Evolutionary conservation across 2,113 vertebrate genomes (phyloP).

Genomic region (Ursus arctos): DNA sequence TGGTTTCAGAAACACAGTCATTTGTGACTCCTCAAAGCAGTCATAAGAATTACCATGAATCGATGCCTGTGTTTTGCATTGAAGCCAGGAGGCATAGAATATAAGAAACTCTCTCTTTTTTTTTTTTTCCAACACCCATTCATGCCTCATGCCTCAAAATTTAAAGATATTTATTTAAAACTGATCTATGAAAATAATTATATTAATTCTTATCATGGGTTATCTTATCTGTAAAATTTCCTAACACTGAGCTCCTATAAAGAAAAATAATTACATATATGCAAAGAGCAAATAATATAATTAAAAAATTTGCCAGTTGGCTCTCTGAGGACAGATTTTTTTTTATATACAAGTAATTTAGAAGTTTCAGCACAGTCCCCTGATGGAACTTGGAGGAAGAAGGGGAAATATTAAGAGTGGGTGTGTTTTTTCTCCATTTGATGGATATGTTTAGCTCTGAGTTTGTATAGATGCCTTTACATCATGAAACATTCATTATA

Average conservation of each 20-base stretch:
- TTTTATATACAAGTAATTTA: constrained; percentile 47
- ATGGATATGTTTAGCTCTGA: not conserved
- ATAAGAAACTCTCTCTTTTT: constrained; percentile 2
- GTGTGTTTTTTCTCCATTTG: not conserved
- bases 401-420: not conserved
- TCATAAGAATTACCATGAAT: not conserved
- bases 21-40: constrained; percentile 59
- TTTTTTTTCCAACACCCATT: not conserved
- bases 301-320: constrained; percentile 48
- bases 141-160: not conserved
- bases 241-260: not conserved
- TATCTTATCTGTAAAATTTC: constrained; percentile 52
- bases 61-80: not conserved
- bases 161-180: constrained; percentile 13
- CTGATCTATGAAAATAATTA: constrained; percentile 14
- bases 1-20: constrained; percentile 75
- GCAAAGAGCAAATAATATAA: constrained; percentile 57
- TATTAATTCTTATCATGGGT: constrained; percentile 23
- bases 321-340: not conserved
- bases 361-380: not conserved
- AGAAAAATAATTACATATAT: constrained; percentile 55
- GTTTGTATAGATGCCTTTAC: not conserved
- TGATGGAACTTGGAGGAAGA: not conserved
- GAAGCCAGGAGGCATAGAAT: not conserved
- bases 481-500: not conserved